Percentiles rank a stretch among this genome's conserved stretches.
Conservation (phyloP, 2,888 invertebrate genomes). For the Drosophila austrosaltans region DNA sequence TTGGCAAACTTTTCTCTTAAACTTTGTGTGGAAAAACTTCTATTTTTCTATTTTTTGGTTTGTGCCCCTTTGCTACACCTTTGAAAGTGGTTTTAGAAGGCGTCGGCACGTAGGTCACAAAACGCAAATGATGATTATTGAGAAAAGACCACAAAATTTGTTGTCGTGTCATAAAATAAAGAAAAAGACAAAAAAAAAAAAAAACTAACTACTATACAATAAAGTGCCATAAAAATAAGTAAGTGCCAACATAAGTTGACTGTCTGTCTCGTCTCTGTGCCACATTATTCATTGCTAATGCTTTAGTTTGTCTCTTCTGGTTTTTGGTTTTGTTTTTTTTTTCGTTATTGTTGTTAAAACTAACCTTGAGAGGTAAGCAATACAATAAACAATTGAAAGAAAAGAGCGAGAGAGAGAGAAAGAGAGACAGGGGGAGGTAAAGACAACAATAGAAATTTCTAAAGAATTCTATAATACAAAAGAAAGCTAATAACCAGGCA, state of each 20-base stretch:
- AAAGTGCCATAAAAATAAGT: conserved; percentile 4
- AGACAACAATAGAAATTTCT: conserved; percentile 20
- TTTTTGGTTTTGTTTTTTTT: conserved; percentile 11
- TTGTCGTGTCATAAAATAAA: conserved; percentile 31
- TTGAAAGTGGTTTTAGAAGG: conserved; percentile 56
- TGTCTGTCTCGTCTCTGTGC: conserved; percentile 13
- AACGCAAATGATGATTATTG: conserved; percentile 36
- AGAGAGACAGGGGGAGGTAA: background rate
- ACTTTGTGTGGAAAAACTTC: background rate
- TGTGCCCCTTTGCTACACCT: background rate
- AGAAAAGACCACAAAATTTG: conserved; percentile 29
- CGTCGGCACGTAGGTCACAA: conserved; percentile 71
- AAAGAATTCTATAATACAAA: conserved; percentile 33
- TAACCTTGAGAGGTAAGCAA: conserved; percentile 16
- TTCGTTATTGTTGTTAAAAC: conserved; percentile 2
- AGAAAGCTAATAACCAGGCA: conserved; percentile 17
- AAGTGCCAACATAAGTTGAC: conserved; percentile 10
- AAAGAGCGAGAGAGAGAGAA: background rate
- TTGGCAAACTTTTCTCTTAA: background rate
- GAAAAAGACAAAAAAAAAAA: background rate
- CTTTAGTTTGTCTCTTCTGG: conserved; percentile 4
- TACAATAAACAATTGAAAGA: conserved; percentile 6
- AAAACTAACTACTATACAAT: conserved; percentile 9
- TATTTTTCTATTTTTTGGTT: conserved; percentile 1
- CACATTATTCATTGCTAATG: conserved; percentile 24